phyloP scores from a whole-genome alignment of 2,113 vertebrate genomes.

The Zosterops hypoxanthus region DNA sequence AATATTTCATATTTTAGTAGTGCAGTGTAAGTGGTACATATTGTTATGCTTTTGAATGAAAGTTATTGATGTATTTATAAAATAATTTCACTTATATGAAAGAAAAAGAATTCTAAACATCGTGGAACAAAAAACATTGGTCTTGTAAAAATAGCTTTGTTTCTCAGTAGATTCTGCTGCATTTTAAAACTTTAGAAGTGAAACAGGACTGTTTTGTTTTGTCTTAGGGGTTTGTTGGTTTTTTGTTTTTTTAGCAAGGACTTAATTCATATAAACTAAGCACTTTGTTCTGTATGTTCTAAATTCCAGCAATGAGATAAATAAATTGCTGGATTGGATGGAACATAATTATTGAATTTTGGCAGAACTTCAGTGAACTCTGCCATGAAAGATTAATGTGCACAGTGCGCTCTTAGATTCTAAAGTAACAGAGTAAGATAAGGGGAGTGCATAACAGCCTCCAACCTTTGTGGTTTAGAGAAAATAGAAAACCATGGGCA shows the following conservation, averaged over 20 bases:
- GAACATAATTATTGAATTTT: conserved; percentile 70
- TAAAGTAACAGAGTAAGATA: conserved; percentile 61
- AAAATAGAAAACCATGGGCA: conserved; percentile 40
- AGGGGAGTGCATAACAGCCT: conserved; percentile 37
- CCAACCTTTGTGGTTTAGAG: conserved; percentile 35
- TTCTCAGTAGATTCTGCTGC: not conserved
- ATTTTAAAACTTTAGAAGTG: conserved; percentile 5
- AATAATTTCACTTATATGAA: not conserved
- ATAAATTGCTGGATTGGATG: conserved; percentile 55
- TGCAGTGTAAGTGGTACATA: not conserved
- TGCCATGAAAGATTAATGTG: conserved; percentile 68
- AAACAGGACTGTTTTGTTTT: not conserved
- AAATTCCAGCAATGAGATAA: conserved; percentile 68
- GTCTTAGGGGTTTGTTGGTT: not conserved
- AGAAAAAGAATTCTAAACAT: not conserved
- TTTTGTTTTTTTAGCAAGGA: not conserved
- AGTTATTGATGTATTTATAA: not conserved
- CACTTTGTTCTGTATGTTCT: conserved; percentile 55
- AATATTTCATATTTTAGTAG: not conserved
- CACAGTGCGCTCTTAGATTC: conserved; percentile 34
- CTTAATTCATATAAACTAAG: conserved; percentile 59
- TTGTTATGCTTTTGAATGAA: not conserved
- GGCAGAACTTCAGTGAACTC: conserved; percentile 72
- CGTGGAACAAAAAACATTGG: not conserved
- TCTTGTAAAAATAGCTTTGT: not conserved